A percentile compares a stretch with the other conserved stretches of the same genome.
phyloP scores from a whole-genome alignment of 1,140 invertebrate genomes.

The Holcopasites calliopsidis region DNA sequence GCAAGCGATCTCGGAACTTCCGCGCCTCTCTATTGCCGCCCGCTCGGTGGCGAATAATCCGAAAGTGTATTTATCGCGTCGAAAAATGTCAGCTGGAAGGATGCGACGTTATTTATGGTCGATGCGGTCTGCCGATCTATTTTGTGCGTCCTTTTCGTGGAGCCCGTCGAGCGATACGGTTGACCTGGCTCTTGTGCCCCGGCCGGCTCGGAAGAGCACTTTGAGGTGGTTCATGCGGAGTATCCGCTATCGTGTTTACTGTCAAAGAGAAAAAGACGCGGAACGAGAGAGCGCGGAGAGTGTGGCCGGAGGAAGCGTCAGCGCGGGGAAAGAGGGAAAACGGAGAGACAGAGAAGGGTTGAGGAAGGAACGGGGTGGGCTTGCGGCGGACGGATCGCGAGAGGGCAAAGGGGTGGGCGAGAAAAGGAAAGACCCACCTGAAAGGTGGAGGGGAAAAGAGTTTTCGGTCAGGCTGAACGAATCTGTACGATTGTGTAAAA shows the following conservation, averaged over 20 bases:
- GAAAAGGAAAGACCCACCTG: conserved; percentile 1
- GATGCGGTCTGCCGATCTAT: conserved; percentile 31
- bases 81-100: conserved; percentile 31
- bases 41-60: neutral
- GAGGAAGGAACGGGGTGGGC: neutral
- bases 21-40: neutral
- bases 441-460: neutral
- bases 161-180: conserved; percentile 46
- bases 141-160: conserved; percentile 47
- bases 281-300: neutral
- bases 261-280: conserved; percentile 32
- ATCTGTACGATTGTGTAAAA: conserved; percentile 4
- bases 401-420: neutral
- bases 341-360: neutral
- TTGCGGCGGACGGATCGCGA: neutral
- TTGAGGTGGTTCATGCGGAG: conserved; percentile 52
- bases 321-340: neutral
- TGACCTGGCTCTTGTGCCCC: conserved; percentile 47
- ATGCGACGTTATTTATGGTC: conserved; percentile 47
- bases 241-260: conserved; percentile 38
- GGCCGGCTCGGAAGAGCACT: conserved; percentile 56
- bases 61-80: conserved; percentile 48
- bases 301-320: neutral
- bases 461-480: conserved; percentile 19
- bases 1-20: neutral